These are phyloP conservation scores for Drosophila gaucha DNA, from an alignment of 2,888 invertebrate genomes.

Conservation along the genomic window DNA sequence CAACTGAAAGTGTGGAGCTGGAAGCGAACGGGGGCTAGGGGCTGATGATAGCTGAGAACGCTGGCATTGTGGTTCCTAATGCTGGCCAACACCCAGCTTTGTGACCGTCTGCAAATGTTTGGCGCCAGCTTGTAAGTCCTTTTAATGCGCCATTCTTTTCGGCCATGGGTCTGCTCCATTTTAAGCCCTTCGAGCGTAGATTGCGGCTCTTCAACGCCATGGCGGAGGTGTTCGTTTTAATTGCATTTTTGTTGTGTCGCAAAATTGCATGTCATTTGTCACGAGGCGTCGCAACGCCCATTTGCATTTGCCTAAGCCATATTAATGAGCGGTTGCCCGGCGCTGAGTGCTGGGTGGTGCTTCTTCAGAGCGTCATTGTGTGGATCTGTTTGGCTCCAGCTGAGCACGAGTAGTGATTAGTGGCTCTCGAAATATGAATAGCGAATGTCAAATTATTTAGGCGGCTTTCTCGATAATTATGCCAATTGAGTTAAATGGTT, in stretches of 20 bases:
- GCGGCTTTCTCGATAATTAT: not conserved
- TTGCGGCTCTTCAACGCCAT: conserved; percentile 16
- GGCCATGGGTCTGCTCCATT: conserved; percentile 31
- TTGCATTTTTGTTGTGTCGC: conserved; percentile 68
- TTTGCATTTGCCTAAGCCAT: conserved; percentile 76
- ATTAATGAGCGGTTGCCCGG: conserved; percentile 63
- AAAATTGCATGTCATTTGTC: conserved; percentile 80
- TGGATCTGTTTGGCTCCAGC: conserved; percentile 14
- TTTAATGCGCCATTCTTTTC: conserved; percentile 52
- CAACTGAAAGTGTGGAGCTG: not conserved
- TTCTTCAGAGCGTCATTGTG: conserved; percentile 18
- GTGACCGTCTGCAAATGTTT: conserved; percentile 60
- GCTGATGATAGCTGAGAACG: conserved; percentile 14
- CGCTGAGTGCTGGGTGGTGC: conserved; percentile 18
- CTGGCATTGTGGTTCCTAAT: conserved; percentile 34
- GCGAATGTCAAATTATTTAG: conserved; percentile 5
- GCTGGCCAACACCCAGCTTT: conserved; percentile 52
- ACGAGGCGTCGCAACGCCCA: conserved; percentile 55
- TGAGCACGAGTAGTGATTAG: conserved; percentile 16
- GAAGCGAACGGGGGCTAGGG: not conserved
- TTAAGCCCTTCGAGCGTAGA: conserved; percentile 35
- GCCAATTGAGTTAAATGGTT: not conserved
- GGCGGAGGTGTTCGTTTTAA: conserved; percentile 64
- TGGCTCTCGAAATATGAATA: conserved; percentile 10
- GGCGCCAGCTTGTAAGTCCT: conserved; percentile 57